Evolutionary conservation across 2,113 vertebrate genomes (phyloP), one percentile per base, ranked within the genome.

Genomic region (Xenus cinereus): DNA sequence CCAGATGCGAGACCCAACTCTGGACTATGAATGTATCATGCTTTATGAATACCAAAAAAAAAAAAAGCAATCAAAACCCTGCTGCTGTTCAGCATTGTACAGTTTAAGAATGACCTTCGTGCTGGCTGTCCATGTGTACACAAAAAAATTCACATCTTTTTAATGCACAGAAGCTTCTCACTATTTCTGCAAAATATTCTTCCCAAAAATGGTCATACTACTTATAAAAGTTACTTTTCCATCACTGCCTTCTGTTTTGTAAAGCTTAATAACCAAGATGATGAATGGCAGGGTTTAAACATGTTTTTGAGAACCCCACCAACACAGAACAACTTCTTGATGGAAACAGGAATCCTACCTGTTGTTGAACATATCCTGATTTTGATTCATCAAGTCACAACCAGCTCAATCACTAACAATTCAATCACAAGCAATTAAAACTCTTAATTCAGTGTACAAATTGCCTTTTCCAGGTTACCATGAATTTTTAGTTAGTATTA

Each of bases 71-170:
- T 62, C 37, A 30, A 79, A 85, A 43, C 26, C 28, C 32, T 74
- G 50, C 8, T 4, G 1, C 39, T 51, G 18, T 32, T 85, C n/a
- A 69, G 17, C 1, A 4, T 6, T 11, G n/a, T 26, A 18, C 6
- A 30, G 21, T 79, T 87, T 43, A 33, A 53, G 60, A 75, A 63
- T 43, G 5, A 59, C 19, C 18, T 91, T 75, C n/a, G 4, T 85
- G 46, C 18, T 48, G n/a, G 20, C 22, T 87, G 28, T 17, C 64
- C 8, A 45, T 9, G 14, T 6, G 15, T 3, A 41, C 0, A 1
- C 0, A 0, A 28, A 82, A 83, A 41, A 2, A 2, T 73, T 73
- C 12, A 13, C 3, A 14, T 22, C 1, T 28, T 41, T 87, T 77
- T 54, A 30, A 37, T 45, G 28, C 8, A 41, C 9, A 51, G 45